Evolutionary conservation across 1,140 invertebrate genomes (phyloP).

Genomic region (Sycobia sp.): DNA sequence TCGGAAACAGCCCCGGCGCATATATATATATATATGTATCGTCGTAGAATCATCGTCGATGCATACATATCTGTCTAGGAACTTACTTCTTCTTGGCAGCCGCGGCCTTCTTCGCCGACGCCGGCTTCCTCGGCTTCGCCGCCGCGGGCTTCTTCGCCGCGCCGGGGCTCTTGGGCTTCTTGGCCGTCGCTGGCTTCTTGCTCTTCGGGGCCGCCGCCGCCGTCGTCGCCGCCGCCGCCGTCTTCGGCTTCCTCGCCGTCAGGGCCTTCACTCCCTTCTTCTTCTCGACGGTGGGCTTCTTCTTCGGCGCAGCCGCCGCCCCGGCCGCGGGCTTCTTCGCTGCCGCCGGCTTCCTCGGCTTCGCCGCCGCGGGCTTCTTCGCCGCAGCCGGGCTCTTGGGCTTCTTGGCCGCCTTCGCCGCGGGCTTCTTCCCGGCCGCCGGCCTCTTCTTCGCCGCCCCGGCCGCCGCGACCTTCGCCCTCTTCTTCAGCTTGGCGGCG

Average conservation of each 20-base stretch:
- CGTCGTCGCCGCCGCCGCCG: not conserved
- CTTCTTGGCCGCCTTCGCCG: conserved; percentile 22
- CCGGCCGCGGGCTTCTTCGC: conserved; percentile 15
- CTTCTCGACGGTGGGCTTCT: conserved; percentile 7
- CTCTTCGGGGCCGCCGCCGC: not conserved
- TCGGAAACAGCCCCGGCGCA: too few species aligned
- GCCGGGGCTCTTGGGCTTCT: not conserved
- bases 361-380: conserved; percentile 6
- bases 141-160: conserved; percentile 8
- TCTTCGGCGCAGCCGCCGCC: conserved; percentile 11
- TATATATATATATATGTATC: too few species aligned
- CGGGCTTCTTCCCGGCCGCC: conserved; percentile 22
- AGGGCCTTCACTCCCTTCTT: conserved; percentile 8
- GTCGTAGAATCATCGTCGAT: too few species aligned
- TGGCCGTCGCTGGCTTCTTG: not conserved
- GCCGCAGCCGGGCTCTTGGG: not conserved
- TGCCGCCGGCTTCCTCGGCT: conserved; percentile 7
- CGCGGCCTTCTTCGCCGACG: conserved; percentile 10
- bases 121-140: conserved; percentile 4
- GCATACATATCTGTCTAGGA: not conserved
- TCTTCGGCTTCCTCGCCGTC: conserved; percentile 18
- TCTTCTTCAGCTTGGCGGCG: not conserved
- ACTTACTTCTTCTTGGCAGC: conserved; percentile 28
- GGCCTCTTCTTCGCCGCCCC: not conserved
- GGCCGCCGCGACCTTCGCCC: not conserved